Conservation (phyloP, 2,113 vertebrate species). For the Petroica traversi region DNA sequence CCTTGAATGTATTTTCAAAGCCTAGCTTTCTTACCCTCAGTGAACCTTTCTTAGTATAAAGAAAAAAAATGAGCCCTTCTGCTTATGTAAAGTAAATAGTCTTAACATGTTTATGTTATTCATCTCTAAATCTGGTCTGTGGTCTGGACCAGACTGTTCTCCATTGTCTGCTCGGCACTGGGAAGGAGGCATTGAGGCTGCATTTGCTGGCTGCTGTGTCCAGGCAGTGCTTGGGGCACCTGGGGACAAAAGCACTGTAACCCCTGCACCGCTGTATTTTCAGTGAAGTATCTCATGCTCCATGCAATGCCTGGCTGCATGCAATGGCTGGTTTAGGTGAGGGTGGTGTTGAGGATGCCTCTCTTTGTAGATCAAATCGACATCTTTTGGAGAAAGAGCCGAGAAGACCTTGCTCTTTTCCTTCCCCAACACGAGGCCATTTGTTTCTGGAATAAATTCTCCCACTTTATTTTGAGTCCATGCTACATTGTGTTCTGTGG, state of each 20-base stretch:
- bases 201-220: not conserved
- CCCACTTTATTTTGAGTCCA: not conserved
- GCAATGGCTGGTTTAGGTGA: not conserved
- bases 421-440: not conserved
- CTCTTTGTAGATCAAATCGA: not conserved
- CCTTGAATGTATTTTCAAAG: not conserved
- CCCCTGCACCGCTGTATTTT: not conserved
- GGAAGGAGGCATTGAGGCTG: not conserved
- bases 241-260: not conserved
- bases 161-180: accelerated
- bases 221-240: accelerated
- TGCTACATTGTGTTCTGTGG: not conserved
- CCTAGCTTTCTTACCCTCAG: not conserved
- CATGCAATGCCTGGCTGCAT: accelerated
- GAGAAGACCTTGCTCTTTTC: not conserved
- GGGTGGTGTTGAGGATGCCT: not conserved
- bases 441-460: not conserved
- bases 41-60: not conserved
- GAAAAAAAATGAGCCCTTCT: not conserved
- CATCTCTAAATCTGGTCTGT: not conserved
- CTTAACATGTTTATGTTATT: not conserved
- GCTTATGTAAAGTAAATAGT: not conserved
- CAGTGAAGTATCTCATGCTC: not conserved
- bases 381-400: not conserved
- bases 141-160: not conserved